Conservation (phyloP, 2,113 vertebrate species). For the Benitochromis conjunctus region DNA sequence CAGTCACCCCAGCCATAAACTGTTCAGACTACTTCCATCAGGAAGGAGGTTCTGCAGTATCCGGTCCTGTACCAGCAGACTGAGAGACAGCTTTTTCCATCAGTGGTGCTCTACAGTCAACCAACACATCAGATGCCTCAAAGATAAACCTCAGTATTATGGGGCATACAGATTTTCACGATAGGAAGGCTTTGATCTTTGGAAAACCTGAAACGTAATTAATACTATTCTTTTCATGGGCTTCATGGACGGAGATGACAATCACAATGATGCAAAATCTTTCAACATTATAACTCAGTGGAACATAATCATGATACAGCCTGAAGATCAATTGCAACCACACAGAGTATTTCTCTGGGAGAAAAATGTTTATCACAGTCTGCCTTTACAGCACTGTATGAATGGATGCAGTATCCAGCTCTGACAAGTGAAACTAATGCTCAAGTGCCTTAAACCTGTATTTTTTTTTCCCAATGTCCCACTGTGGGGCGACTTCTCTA, state of each 20-base stretch:
- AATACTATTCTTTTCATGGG: background rate
- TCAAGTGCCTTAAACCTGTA: background rate
- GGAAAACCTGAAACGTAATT: background rate
- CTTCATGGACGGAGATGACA: background rate
- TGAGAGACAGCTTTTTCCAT: too few species aligned
- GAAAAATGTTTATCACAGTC: background rate
- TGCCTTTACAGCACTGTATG: background rate
- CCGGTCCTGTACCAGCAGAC: too few species aligned
- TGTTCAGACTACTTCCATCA: too few species aligned
- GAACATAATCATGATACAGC: background rate
- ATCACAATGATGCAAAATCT: background rate
- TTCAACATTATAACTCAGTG: background rate
- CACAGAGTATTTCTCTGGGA: background rate
- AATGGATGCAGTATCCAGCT: background rate
- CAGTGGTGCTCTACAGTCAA: background rate
- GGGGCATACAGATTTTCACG: background rate
- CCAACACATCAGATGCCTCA: conserved; percentile 31
- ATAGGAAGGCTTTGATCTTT: background rate
- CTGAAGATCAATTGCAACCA: background rate
- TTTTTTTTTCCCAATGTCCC: background rate
- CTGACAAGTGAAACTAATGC: background rate
- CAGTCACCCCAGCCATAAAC: too few species aligned
- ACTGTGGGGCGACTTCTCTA: background rate
- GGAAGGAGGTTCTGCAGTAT: too few species aligned
- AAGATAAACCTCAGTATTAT: background rate